Percentiles rank a stretch among this genome's conserved stretches.
These are phyloP conservation scores for Eciton burchellii DNA, from an alignment of 1,140 invertebrate species.

Conservation along the genomic window DNA sequence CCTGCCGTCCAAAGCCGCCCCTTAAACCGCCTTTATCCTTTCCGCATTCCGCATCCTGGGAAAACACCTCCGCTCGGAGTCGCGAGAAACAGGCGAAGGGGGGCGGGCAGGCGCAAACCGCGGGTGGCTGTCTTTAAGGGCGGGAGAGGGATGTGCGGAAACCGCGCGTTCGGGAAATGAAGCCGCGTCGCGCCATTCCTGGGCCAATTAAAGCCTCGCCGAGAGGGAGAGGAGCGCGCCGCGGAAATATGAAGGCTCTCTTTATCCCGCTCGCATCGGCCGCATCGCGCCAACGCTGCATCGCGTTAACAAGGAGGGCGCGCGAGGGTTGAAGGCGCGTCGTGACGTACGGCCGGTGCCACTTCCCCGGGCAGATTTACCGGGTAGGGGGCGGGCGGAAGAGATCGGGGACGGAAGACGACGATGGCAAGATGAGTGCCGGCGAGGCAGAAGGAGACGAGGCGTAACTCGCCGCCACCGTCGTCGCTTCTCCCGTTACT, in stretches of 20 bases:
- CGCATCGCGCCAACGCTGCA: not conserved
- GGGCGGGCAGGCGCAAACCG: too few relatives aligned
- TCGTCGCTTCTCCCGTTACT: conserved; percentile 16
- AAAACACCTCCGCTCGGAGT: conserved; percentile 27
- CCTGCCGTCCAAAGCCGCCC: not conserved
- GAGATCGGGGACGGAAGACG: conserved; percentile 25
- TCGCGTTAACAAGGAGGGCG: conserved; percentile 46
- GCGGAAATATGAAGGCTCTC: not conserved
- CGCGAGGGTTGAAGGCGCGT: not conserved
- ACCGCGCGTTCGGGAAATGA: conserved; percentile 29
- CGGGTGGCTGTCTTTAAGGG: conserved; percentile 26
- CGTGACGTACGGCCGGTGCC: conserved; percentile 32
- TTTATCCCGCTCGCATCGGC: not conserved
- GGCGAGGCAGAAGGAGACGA: conserved; percentile 13
- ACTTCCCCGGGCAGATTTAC: conserved; percentile 51
- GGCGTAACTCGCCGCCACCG: conserved; percentile 26
- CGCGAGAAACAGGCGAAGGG: conserved; percentile 36
- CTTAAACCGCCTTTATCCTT: conserved; percentile 25
- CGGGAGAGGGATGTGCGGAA: conserved; percentile 11
- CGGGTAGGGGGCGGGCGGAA: conserved; percentile 35
- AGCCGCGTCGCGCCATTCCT: not conserved
- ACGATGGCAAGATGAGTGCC: conserved; percentile 19
- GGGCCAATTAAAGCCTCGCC: conserved; percentile 40
- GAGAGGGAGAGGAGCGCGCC: conserved; percentile 8
- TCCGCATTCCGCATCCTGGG: conserved; percentile 12